Evolutionary conservation across 2,888 invertebrate species (phyloP).

Genomic region (Yponomeuta malinellus): DNA sequence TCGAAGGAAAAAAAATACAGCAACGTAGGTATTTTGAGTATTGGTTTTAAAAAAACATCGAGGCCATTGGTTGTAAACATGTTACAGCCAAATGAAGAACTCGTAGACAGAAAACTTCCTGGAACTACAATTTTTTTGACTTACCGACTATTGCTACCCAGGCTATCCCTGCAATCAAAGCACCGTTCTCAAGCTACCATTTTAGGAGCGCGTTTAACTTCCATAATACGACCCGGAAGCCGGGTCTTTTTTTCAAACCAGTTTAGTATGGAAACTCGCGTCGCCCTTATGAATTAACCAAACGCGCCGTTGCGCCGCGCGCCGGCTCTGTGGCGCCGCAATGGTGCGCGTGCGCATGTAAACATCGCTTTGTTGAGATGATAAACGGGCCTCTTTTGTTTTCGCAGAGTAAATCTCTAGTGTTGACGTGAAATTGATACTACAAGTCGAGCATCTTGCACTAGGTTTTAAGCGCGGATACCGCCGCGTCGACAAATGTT

Average conservation of each 20-base stretch:
- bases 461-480: not conserved
- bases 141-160: too few relatives aligned
- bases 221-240: conserved; percentile 50
- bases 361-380: conserved; percentile 13
- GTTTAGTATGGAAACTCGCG: conserved; percentile 38
- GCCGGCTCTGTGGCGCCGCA: conserved; percentile 44
- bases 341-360: conserved; percentile 22
- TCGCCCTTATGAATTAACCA: conserved; percentile 71
- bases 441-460: not conserved
- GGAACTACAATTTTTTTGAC: too few relatives aligned
- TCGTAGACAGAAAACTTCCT: too few relatives aligned
- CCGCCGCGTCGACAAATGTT: not conserved
- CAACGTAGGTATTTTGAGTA: too few relatives aligned
- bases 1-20: too few relatives aligned
- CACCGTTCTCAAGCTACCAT: conserved; percentile 32
- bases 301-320: conserved; percentile 35
- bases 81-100: too few relatives aligned
- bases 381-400: conserved; percentile 7
- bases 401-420: not conserved
- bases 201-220: conserved; percentile 39
- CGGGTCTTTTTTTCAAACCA: conserved; percentile 32
- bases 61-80: too few relatives aligned
- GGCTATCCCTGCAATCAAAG: not conserved
- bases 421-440: conserved; percentile 7
- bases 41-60: too few relatives aligned